These are phyloP conservation scores for Acanthaster planci DNA, from an alignment of 35 echinoderm and acorn worm genomes.

Conservation along the genomic window DNA sequence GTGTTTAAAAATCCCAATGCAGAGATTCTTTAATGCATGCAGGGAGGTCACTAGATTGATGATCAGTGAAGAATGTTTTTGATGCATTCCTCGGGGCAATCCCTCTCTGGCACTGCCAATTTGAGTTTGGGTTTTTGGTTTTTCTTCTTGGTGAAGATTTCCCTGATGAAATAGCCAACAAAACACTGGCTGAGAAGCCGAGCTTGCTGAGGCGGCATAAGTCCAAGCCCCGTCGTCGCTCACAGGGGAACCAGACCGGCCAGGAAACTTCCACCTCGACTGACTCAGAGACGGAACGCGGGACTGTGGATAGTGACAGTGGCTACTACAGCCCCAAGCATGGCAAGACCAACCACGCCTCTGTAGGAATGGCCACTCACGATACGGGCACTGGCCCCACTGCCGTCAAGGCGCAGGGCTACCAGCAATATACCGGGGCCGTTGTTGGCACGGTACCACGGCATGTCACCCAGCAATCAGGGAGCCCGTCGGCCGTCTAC, in stretches of 20 bases:
- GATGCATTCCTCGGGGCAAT: no score
- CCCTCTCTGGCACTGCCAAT: no score
- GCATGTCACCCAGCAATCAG: slow-evolving; percentile 5
- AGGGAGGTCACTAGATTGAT: no score
- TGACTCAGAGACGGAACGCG: slow-evolving; percentile 64
- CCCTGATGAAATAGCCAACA: slow-evolving; percentile 86
- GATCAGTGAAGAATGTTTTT: no score
- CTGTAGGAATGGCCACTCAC: slow-evolving; percentile 36
- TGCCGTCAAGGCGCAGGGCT: background rate
- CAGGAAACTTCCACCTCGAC: slow-evolving; percentile 66
- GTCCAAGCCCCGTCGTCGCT: slow-evolving; percentile 59
- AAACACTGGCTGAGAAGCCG: slow-evolving; percentile 80
- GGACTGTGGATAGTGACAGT: slow-evolving; percentile 88
- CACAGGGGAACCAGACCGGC: slow-evolving; percentile 89
- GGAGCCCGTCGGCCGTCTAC: slow-evolving; percentile 1
- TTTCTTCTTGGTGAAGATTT: slow-evolving; percentile 70
- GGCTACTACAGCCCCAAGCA: slow-evolving; percentile 90
- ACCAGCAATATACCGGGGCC: slow-evolving; percentile 24
- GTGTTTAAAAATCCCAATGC: no score
- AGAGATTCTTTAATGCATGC: no score
- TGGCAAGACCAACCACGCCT: slow-evolving; percentile 40
- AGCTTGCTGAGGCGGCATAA: slow-evolving; percentile 38
- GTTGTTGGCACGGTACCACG: slow-evolving; percentile 14
- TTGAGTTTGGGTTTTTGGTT: background rate
- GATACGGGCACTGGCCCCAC: slow-evolving; percentile 51